Conservation (phyloP, 2,797 vertebrate species). For the Galagoides demidoff region DNA sequence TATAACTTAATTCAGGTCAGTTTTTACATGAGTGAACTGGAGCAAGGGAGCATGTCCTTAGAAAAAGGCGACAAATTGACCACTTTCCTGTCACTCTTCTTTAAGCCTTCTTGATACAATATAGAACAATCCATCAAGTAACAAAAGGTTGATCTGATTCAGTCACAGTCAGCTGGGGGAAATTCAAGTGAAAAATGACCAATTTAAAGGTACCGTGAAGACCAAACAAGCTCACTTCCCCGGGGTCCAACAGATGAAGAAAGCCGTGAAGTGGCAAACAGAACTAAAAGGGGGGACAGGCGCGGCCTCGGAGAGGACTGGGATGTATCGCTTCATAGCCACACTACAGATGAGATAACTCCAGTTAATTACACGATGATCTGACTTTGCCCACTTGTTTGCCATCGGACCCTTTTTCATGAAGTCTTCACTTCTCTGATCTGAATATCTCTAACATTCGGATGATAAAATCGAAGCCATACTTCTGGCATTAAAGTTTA, state of each 20-base stretch:
- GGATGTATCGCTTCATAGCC: accelerated
- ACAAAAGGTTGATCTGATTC: conserved; percentile 45
- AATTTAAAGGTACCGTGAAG: conserved; percentile 52
- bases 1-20: neutral
- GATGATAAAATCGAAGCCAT: neutral
- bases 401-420: neutral
- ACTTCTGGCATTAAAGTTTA: neutral
- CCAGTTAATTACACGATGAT: neutral
- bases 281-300: neutral
- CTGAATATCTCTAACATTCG: neutral
- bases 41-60: neutral
- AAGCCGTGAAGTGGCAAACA: conserved; percentile 21
- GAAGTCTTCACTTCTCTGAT: neutral
- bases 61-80: neutral
- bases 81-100: neutral
- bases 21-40: neutral
- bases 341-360: neutral
- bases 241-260: neutral
- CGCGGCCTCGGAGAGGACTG: neutral
- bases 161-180: conserved; percentile 5
- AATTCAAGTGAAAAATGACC: conserved; percentile 61
- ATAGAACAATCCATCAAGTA: conserved; percentile 50
- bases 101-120: neutral
- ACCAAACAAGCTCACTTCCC: conserved; percentile 2
- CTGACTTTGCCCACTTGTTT: neutral